Percentiles rank a stretch among this genome's conserved stretches.
Evolutionary conservation across 2,888 invertebrate species (phyloP).

Genomic region (Pharmacophagus antenor): DNA sequence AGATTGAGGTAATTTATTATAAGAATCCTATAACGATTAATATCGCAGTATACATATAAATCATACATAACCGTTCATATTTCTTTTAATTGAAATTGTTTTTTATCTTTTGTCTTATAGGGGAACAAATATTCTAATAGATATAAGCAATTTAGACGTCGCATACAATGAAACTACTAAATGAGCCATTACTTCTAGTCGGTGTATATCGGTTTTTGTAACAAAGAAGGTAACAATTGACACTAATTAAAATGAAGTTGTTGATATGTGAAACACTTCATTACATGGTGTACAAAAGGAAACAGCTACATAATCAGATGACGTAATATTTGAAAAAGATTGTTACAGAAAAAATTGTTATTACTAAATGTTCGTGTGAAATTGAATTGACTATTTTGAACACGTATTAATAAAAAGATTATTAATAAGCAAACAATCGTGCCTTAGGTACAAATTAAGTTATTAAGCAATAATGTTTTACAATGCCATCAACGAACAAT

Average conservation of each 20-base stretch:
- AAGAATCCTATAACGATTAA: no score
- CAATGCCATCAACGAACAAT: background rate
- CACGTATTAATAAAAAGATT: background rate
- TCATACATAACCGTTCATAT: no score
- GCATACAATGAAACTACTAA: no score
- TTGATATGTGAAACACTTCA: slow-evolving; percentile 13
- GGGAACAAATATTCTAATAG: no score
- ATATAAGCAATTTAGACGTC: no score
- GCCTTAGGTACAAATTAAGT: background rate
- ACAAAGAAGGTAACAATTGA: background rate
- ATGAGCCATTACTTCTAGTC: background rate
- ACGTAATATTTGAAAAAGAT: slow-evolving; percentile 11
- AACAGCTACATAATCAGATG: background rate
- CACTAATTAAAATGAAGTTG: background rate
- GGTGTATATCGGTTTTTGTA: background rate
- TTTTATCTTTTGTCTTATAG: no score
- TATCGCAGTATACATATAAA: no score
- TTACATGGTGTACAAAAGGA: slow-evolving; percentile 10
- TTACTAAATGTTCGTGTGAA: background rate
- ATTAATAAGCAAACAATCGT: background rate
- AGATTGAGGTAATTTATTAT: no score
- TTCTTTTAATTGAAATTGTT: no score
- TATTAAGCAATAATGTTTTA: background rate
- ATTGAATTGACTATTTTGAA: background rate
- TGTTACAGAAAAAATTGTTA: no score